Evolutionary conservation across 2,113 vertebrate species (phyloP), one percentile per base, ranked within the genome.

Genomic region (Butastur rufipennis): DNA sequence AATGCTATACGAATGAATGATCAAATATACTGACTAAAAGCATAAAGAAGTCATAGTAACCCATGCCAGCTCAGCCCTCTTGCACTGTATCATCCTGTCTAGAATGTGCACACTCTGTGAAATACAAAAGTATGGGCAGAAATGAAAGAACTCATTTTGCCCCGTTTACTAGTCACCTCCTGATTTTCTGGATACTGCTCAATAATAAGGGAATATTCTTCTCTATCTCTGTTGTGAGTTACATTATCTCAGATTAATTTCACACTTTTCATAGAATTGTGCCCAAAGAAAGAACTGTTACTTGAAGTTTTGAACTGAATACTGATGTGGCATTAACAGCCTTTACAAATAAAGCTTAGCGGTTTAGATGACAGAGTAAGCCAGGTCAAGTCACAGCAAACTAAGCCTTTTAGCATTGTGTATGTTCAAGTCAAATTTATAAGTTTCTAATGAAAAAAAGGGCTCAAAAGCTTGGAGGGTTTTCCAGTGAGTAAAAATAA

Each of bases 381-480:
- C 87, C 81, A 59, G 81, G 72, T 92, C 92, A 87, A 68, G 56
- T 96, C 78, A 52, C 70, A 77, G 89, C 68, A 95, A 88, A 84
- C 68, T 84, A 93, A 97, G 80, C 77, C 66, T 98, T 97, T 97
- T 92, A 96, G 71, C 42, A 72, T 32, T 94, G 36, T 95, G 16
- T 93, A 86, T 86, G 63, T 94, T 95, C 90, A 92, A 96, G 94
- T 96, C 80, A 97, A 97, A 98, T 97, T 86, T 97, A 97, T 98
- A 97, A 90, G 62, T 84, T 91, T 62, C 80, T 97, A 96, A 96
- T 94, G 96, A 94, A 97, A 98, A 94, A 98, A 96, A 10, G 6
- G 78, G n/a, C 90, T 97, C 42, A 94, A 90, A 97, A 91, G 80
- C 92, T 95, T 97, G 70, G 62, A 96, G 81, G 62, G 53, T 50